Evolutionary conservation across 2,888 invertebrate species (phyloP).

Genomic region (Pseudoips prasinana): DNA sequence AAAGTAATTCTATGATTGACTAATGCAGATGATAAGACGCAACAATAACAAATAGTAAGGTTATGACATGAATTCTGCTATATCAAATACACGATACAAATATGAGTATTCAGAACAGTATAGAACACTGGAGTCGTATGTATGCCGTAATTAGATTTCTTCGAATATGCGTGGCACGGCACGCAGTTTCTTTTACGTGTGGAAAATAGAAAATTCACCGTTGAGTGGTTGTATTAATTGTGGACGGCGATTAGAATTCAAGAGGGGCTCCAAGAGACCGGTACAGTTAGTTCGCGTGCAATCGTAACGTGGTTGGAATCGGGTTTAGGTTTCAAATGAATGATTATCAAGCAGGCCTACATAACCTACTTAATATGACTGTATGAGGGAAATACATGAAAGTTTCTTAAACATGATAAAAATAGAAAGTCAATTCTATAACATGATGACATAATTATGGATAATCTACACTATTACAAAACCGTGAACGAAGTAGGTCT

Average conservation of each 20-base stretch:
- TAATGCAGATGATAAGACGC: too few species aligned
- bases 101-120: conserved; percentile 15
- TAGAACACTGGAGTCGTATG: conserved; percentile 15
- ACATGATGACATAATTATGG: too few species aligned
- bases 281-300: conserved; percentile 78
- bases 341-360: too few species aligned
- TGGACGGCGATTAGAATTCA: conserved; percentile 75
- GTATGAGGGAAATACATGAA: too few species aligned
- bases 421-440: too few species aligned
- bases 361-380: too few species aligned
- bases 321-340: conserved; percentile 51
- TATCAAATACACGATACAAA: background rate
- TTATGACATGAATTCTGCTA: too few species aligned
- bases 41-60: too few species aligned
- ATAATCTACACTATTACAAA: too few species aligned
- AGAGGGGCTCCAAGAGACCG: conserved; percentile 58
- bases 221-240: conserved; percentile 79
- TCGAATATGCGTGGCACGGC: conserved; percentile 59
- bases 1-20: too few species aligned
- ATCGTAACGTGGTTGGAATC: conserved; percentile 67
- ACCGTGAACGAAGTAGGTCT: too few species aligned
- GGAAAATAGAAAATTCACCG: conserved; percentile 81
- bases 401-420: too few species aligned
- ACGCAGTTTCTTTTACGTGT: conserved; percentile 80
- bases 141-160: conserved; percentile 69